Percentiles rank a stretch among this genome's conserved stretches.
Conservation (phyloP, 1,140 invertebrate genomes). For the Bombus fervidus region DNA sequence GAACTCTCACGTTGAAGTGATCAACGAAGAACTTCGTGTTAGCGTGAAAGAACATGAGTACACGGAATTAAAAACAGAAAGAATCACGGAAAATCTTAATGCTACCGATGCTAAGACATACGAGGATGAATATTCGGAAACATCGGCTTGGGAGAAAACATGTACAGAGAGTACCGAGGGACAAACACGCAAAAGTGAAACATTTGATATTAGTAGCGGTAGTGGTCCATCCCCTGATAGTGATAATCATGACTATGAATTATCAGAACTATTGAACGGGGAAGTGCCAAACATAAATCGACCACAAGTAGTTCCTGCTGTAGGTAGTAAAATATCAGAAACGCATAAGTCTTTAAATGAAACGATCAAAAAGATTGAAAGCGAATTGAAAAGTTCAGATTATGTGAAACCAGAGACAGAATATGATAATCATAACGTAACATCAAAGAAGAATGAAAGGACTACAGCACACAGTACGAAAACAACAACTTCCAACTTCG, state of each 20-base stretch:
- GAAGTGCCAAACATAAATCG: conserved; percentile 62
- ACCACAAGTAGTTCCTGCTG: conserved; percentile 53
- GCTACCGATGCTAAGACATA: conserved; percentile 53
- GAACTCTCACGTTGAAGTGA: conserved; percentile 78
- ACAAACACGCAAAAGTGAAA: conserved; percentile 77
- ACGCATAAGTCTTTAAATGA: conserved; percentile 78
- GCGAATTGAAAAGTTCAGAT: conserved; percentile 73
- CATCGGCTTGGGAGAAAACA: conserved; percentile 75
- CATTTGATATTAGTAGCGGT: conserved; percentile 79
- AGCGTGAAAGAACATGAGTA: conserved; percentile 68
- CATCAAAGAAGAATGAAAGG: conserved; percentile 35
- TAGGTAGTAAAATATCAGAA: conserved; percentile 71
- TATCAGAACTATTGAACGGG: conserved; percentile 69
- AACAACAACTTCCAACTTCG: conserved; percentile 75
- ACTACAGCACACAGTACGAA: conserved; percentile 20
- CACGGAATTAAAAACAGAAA: conserved; percentile 60
- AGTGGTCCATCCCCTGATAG: conserved; percentile 74
- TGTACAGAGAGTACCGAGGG: conserved; percentile 76
- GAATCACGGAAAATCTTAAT: conserved; percentile 45
- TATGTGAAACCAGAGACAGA: conserved; percentile 48
- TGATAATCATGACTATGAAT: conserved; percentile 76
- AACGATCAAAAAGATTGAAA: conserved; percentile 79
- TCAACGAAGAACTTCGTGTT: conserved; percentile 66
- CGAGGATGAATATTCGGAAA: conserved; percentile 74
- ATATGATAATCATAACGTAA: conserved; percentile 32